phyloP scores from a whole-genome alignment of 2,888 invertebrate species.

The Adineta ricciae region DNA sequence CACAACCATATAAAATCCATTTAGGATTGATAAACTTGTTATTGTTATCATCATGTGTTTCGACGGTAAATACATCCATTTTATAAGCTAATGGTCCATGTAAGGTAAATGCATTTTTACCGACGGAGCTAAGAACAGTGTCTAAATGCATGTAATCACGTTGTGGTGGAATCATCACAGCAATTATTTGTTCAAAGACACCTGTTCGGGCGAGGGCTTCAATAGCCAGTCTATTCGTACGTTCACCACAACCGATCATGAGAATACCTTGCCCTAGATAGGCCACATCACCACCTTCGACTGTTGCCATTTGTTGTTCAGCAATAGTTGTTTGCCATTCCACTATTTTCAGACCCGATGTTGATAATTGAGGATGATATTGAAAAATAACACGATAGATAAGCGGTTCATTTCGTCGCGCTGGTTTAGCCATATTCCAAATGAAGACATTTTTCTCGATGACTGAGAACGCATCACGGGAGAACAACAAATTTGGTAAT shows the following conservation, averaged over 20 bases:
- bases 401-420: background rate
- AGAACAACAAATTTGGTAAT: background rate
- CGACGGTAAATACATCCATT: background rate
- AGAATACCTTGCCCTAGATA: background rate
- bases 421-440: background rate
- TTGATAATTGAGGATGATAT: background rate
- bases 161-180: background rate
- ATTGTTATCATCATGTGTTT: background rate
- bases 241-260: background rate
- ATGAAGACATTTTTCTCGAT: background rate
- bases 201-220: background rate
- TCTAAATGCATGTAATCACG: background rate
- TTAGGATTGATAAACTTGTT: background rate
- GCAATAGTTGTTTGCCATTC: background rate
- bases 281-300: background rate
- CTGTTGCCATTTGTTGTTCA: background rate
- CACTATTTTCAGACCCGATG: background rate
- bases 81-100: background rate
- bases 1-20: background rate
- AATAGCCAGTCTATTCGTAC: background rate
- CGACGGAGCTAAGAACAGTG: background rate
- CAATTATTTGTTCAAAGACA: background rate
- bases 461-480: background rate
- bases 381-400: background rate
- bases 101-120: background rate